phyloP scores from a whole-genome alignment of 2,888 invertebrate species.

The Acrobeloides nanus region DNA sequence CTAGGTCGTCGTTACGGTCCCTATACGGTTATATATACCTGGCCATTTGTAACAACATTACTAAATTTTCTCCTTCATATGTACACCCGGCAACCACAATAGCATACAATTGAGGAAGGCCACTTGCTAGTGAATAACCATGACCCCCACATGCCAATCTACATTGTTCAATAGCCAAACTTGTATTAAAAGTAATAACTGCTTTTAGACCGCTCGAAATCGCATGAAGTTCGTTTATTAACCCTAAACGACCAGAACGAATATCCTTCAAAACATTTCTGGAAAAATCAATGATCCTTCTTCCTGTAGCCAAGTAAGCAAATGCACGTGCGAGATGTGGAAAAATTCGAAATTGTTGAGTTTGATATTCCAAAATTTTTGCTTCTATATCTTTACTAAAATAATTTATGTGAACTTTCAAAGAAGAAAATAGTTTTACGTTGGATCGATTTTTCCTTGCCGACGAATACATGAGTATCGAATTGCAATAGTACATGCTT shows the following conservation, averaged over 20 bases:
- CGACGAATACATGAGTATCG: slow-evolving; percentile 81
- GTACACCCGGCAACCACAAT: slow-evolving; percentile 57
- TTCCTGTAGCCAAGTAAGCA: slow-evolving; percentile 65
- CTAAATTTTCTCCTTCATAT: slow-evolving; percentile 88
- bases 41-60: slow-evolving; percentile 61
- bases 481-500: slow-evolving; percentile 79
- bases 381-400: slow-evolving; percentile 68
- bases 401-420: neutral
- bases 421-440: neutral
- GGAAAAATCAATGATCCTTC: slow-evolving; percentile 3
- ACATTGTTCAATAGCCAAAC: slow-evolving; percentile 71
- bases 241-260: slow-evolving; percentile 3
- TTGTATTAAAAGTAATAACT: slow-evolving; percentile 69
- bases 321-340: slow-evolving; percentile 67
- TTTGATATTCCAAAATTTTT: slow-evolving; percentile 82
- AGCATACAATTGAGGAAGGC: slow-evolving; percentile 50
- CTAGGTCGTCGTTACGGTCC: too few species aligned
- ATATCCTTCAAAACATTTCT: neutral
- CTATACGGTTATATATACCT: too few species aligned
- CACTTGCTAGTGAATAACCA: slow-evolving; percentile 61
- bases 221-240: slow-evolving; percentile 69
- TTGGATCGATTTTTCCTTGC: slow-evolving; percentile 70
- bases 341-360: slow-evolving; percentile 84
- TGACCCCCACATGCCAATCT: slow-evolving; percentile 88
- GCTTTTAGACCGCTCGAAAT: slow-evolving; percentile 85